Percentiles rank a stretch among this genome's conserved stretches.
These are phyloP conservation scores for Darevskia nairensis DNA, from an alignment of 2,797 vertebrate genomes.

Conservation along the genomic window DNA sequence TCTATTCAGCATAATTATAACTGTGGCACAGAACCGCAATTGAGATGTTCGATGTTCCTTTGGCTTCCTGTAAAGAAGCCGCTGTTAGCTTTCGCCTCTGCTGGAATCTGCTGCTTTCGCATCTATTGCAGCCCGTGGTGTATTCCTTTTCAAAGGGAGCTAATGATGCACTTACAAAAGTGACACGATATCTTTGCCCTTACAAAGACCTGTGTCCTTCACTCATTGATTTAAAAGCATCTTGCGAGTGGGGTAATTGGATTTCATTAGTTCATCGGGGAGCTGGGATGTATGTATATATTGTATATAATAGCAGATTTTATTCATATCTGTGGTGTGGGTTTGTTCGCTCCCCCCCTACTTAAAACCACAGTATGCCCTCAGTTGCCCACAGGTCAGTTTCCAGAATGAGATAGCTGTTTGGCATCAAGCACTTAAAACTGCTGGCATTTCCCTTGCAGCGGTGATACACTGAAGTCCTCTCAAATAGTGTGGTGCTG, in stretches of 20 bases:
- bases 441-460: conserved; percentile 39
- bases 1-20: conserved; percentile 13
- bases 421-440: conserved; percentile 21
- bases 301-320: conserved; percentile 42
- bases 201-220: background rate
- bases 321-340: background rate
- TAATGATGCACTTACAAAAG: conserved; percentile 11
- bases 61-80: background rate
- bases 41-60: background rate
- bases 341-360: conserved; percentile 17
- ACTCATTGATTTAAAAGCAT: conserved; percentile 9
- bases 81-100: background rate
- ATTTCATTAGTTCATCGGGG: conserved; percentile 15
- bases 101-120: background rate
- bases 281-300: background rate
- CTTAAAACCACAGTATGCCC: conserved; percentile 9
- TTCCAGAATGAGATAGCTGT: conserved; percentile 55
- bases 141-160: background rate
- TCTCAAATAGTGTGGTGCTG: background rate
- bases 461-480: conserved; percentile 40
- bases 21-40: background rate
- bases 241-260: conserved; percentile 18
- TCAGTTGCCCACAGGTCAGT: conserved; percentile 39
- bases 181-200: conserved; percentile 9
- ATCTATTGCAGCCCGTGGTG: background rate